Evolutionary conservation across 2,797 vertebrate genomes (phyloP).

Genomic region (Notolepis coatsorum): DNA sequence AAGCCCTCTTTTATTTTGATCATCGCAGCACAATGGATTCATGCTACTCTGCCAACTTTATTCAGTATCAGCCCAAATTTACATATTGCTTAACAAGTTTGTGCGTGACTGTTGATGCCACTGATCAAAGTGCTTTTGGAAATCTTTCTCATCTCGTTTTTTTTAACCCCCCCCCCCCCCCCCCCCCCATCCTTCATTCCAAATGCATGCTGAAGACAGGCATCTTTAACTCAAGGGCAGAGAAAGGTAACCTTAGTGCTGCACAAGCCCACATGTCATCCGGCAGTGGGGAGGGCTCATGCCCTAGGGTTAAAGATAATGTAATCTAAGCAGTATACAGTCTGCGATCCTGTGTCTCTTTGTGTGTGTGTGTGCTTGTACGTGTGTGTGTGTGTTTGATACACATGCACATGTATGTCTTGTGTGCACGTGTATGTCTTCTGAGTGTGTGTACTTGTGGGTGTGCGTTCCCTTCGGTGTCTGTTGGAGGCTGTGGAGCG

Average conservation of each 20-base stretch:
- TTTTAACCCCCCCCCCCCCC: constrained; percentile 17
- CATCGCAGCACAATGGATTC: constrained; percentile 87
- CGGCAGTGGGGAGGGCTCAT: constrained; percentile 79
- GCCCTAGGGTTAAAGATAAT: constrained; percentile 80
- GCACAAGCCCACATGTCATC: constrained; percentile 84
- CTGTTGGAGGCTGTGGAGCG: constrained; percentile 67
- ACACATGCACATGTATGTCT: too few relatives aligned
- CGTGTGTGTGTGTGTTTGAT: constrained; percentile 1
- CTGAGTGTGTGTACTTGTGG: constrained; percentile 25
- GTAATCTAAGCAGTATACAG: constrained; percentile 85
- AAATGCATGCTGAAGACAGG: constrained; percentile 81
- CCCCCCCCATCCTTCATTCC: constrained; percentile 72
- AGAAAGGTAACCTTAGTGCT: constrained; percentile 84
- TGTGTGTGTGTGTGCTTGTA: constrained; percentile 34
- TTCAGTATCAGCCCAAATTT: constrained; percentile 85
- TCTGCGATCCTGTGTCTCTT: constrained; percentile 73
- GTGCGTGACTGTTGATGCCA: constrained; percentile 83
- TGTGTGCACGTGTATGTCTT: constrained; percentile 4
- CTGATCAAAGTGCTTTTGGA: constrained; percentile 85
- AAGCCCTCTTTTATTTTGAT: constrained; percentile 87
- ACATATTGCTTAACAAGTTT: constrained; percentile 86
- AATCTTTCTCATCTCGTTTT: constrained; percentile 82
- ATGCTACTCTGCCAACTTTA: constrained; percentile 86
- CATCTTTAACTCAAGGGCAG: constrained; percentile 82
- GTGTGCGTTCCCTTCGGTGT: constrained; percentile 62